phyloP scores from a whole-genome alignment of 64 coral and sea anemone species.

The Montipora cactus region DNA sequence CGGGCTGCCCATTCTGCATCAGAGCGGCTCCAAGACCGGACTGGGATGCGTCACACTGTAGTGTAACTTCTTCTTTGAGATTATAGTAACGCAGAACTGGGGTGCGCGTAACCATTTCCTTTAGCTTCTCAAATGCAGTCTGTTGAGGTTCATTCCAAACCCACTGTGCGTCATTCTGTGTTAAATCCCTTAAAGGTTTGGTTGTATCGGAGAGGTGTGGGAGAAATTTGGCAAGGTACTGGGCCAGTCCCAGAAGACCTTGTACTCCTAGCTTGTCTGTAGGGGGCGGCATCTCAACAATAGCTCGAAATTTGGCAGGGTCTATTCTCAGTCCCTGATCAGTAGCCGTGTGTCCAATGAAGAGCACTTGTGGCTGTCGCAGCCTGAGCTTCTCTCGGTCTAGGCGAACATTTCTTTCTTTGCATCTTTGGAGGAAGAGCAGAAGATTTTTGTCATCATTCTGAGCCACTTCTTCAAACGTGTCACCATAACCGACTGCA shows the following conservation, averaged over 20 bases:
- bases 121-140: constrained; percentile 22
- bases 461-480: not conserved
- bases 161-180: constrained; percentile 7
- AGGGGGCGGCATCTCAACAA: constrained; percentile 33
- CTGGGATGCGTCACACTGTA: constrained; percentile 24
- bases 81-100: constrained; percentile 49
- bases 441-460: constrained; percentile 42
- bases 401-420: not conserved
- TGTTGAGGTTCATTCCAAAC: constrained; percentile 24
- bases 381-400: constrained; percentile 12
- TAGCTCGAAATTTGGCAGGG: constrained; percentile 34
- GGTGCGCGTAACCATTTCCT: constrained; percentile 13
- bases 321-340: constrained; percentile 25
- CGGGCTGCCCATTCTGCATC: not conserved
- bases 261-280: constrained; percentile 42
- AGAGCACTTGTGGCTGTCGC: constrained; percentile 10
- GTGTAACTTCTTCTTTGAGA: not conserved
- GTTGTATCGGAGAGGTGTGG: constrained; percentile 50
- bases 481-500: constrained; percentile 35
- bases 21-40: constrained; percentile 8
- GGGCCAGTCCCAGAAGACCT: constrained; percentile 41
- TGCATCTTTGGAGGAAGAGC: constrained; percentile 6
- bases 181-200: constrained; percentile 34
- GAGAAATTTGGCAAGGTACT: constrained; percentile 51
- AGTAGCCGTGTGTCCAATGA: constrained; percentile 45